phyloP scores from a whole-genome alignment of 2,113 vertebrate genomes.

The Syngnathus floridae region DNA sequence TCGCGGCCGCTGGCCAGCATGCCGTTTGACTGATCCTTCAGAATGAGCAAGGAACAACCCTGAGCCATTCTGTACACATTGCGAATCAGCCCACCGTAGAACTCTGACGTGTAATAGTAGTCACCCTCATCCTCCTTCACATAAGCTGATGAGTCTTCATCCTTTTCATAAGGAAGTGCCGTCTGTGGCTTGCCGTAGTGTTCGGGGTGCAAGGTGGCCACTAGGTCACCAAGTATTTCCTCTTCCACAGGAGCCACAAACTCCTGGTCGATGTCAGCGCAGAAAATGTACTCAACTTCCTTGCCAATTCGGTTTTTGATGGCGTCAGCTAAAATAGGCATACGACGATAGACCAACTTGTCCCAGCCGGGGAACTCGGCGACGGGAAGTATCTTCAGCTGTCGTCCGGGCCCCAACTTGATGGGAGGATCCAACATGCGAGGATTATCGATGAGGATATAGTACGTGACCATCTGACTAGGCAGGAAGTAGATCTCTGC shows the following conservation, averaged over 20 bases:
- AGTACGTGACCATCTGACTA: slow-evolving; percentile 68
- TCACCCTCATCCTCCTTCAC: slow-evolving; percentile 64
- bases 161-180: slow-evolving; percentile 57
- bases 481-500: slow-evolving; percentile 70
- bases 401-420: slow-evolving; percentile 48
- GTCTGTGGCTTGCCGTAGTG: slow-evolving; percentile 47
- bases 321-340: slow-evolving; percentile 54
- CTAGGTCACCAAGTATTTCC: slow-evolving; percentile 67
- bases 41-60: slow-evolving; percentile 62
- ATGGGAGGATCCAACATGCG: slow-evolving; percentile 46
- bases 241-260: slow-evolving; percentile 64
- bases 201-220: slow-evolving; percentile 68
- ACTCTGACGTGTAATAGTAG: slow-evolving; percentile 72
- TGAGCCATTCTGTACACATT: slow-evolving; percentile 59
- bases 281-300: slow-evolving; percentile 69
- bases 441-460: slow-evolving; percentile 71
- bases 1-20: slow-evolving; percentile 60
- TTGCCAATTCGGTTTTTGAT: slow-evolving; percentile 41
- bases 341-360: slow-evolving; percentile 53
- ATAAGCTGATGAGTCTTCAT: slow-evolving; percentile 52
- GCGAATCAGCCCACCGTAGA: slow-evolving; percentile 64
- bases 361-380: slow-evolving; percentile 65
- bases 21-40: slow-evolving; percentile 59
- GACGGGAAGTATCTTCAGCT: slow-evolving; percentile 56
- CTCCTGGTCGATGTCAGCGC: slow-evolving; percentile 68